These are phyloP conservation scores for Trichopoda pennipes DNA, from an alignment of 2,888 invertebrate species.

Conservation along the genomic window DNA sequence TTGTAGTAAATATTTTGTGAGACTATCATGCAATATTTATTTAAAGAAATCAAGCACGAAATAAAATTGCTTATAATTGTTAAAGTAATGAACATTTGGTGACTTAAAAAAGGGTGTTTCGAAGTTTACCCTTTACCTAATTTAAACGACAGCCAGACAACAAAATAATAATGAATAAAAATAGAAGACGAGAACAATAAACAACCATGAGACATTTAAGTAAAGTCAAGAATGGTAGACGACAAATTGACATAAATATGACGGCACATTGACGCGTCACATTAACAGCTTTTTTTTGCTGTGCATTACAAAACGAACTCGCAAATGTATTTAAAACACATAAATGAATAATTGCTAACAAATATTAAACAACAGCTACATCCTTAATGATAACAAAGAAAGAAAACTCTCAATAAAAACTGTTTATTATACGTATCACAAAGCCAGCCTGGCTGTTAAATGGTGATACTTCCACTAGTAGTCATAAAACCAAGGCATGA, in stretches of 20 bases:
- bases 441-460: neutral
- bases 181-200: slow-evolving; percentile 22
- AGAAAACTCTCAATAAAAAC: neutral
- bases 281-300: slow-evolving; percentile 42
- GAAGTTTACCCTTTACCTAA: too few species aligned
- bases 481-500: neutral
- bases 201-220: slow-evolving; percentile 13
- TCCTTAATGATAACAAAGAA: slow-evolving; percentile 6
- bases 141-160: neutral
- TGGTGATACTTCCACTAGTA: neutral
- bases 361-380: slow-evolving; percentile 23
- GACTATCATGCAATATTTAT: too few species aligned
- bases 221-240: slow-evolving; percentile 38
- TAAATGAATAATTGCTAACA: slow-evolving; percentile 22
- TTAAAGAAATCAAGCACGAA: too few species aligned
- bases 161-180: slow-evolving; percentile 7
- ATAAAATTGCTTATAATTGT: too few species aligned
- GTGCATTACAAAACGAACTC: neutral
- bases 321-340: neutral
- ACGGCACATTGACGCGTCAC: slow-evolving; percentile 57
- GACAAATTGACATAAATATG: slow-evolving; percentile 60
- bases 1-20: too few species aligned
- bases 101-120: too few species aligned
- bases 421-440: neutral
- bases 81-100: too few species aligned